Conservation (phyloP, 2,888 invertebrate genomes). For the Sinelater perroti region DNA sequence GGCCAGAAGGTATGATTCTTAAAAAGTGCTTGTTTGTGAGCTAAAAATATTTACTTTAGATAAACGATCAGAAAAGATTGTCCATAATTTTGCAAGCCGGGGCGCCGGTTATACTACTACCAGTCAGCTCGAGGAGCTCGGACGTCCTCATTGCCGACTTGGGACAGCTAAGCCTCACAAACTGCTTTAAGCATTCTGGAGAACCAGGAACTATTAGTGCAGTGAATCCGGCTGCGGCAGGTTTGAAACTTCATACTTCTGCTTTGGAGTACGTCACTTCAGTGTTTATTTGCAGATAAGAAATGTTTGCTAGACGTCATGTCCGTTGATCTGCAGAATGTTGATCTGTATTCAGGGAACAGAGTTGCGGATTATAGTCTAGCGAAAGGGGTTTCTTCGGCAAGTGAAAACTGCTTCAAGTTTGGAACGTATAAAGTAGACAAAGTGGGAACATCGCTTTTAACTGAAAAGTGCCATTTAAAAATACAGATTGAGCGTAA, state of each 20-base stretch:
- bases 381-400: constrained; percentile 33
- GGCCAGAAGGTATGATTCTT: constrained; percentile 64
- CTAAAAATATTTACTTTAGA: constrained; percentile 35
- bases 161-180: constrained; percentile 78
- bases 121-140: constrained; percentile 81
- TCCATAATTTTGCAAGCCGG: constrained; percentile 72
- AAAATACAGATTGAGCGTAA: constrained; percentile 85
- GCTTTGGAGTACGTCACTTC: not conserved
- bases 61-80: constrained; percentile 60
- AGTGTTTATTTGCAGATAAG: constrained; percentile 48
- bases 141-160: constrained; percentile 84
- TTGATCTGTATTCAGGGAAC: constrained; percentile 77
- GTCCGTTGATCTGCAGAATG: constrained; percentile 75
- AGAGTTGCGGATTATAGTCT: constrained; percentile 42
- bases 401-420: constrained; percentile 43
- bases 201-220: constrained; percentile 65
- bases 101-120: constrained; percentile 86
- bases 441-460: constrained; percentile 72
- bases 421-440: constrained; percentile 64
- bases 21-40: not conserved
- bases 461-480: constrained; percentile 84
- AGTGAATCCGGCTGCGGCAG: constrained; percentile 55
- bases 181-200: constrained; percentile 75
- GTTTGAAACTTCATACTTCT: constrained; percentile 47
- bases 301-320: constrained; percentile 78